These are phyloP conservation scores for Oophaga pumilio DNA, from an alignment of 2,113 vertebrate genomes.

Conservation along the genomic window DNA sequence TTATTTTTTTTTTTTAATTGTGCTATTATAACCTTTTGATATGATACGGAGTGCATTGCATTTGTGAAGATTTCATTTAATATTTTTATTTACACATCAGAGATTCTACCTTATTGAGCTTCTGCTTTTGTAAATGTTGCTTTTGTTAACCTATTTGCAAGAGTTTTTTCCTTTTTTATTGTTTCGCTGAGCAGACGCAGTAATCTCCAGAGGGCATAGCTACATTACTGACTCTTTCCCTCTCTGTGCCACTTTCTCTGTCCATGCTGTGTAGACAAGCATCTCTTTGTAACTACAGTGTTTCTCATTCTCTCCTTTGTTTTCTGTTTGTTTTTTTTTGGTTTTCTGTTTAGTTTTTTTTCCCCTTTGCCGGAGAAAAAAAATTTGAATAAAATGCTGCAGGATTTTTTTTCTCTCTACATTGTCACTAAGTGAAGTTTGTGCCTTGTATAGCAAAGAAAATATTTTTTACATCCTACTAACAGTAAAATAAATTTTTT, in stretches of 20 bases:
- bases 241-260: slow-evolving; percentile 69
- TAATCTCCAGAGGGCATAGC: slow-evolving; percentile 64
- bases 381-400: slow-evolving; percentile 92
- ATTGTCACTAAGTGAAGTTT: slow-evolving; percentile 98
- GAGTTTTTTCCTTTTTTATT: slow-evolving; percentile 68
- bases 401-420: slow-evolving; percentile 98
- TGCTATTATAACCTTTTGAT: not conserved
- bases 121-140: not conserved
- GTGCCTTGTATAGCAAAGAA: slow-evolving; percentile 98
- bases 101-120: not conserved
- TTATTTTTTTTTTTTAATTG: not conserved
- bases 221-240: slow-evolving; percentile 68
- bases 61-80: not conserved
- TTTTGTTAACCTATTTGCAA: slow-evolving; percentile 31
- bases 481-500: slow-evolving; percentile 92
- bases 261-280: slow-evolving; percentile 87
- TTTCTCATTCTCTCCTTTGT: slow-evolving; percentile 85
- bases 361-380: slow-evolving; percentile 49
- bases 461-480: slow-evolving; percentile 98
- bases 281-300: slow-evolving; percentile 97
- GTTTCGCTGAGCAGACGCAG: slow-evolving; percentile 67
- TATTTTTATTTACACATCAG: not conserved
- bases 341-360: slow-evolving; percentile 12
- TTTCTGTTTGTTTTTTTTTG: slow-evolving; percentile 66
- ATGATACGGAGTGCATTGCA: not conserved